Evolutionary conservation across 2,888 invertebrate species (phyloP).

Genomic region (Drosophila nr. medialis): DNA sequence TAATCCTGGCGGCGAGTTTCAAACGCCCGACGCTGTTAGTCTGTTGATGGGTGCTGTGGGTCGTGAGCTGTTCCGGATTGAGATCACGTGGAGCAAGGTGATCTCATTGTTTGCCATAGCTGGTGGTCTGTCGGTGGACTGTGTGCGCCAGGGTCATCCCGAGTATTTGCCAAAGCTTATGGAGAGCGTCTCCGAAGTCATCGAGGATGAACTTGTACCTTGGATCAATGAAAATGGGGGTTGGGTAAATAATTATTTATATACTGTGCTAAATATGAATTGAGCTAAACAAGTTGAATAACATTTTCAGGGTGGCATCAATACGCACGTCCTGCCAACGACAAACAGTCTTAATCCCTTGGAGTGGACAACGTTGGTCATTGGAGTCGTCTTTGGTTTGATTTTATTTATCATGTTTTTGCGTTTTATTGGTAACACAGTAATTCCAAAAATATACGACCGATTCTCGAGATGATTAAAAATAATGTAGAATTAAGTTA

Average conservation of each 20-base stretch:
- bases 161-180: conserved; percentile 91
- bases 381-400: conserved; percentile 82
- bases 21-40: conserved; percentile 84
- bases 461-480: conserved; percentile 63
- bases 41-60: conserved; percentile 88
- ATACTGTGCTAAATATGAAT: background rate
- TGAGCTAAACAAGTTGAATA: background rate
- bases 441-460: conserved; percentile 79
- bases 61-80: conserved; percentile 89
- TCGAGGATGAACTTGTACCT: conserved; percentile 88
- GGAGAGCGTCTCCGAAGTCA: conserved; percentile 90
- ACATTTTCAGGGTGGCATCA: conserved; percentile 79
- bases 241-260: conserved; percentile 87
- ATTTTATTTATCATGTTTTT: conserved; percentile 81
- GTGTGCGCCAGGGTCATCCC: conserved; percentile 90
- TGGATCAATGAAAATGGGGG: conserved; percentile 95
- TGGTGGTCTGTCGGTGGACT: conserved; percentile 93
- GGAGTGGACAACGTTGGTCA: conserved; percentile 83
- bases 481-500: background rate
- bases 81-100: conserved; percentile 92
- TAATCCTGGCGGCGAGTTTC: conserved; percentile 86
- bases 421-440: conserved; percentile 78
- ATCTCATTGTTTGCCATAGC: conserved; percentile 93
- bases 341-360: conserved; percentile 80
- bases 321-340: conserved; percentile 82